A percentile compares a stretch with the other conserved stretches of the same genome.
Evolutionary conservation across 1,140 invertebrate genomes (phyloP).

Genomic region (Drosophila suzukii): DNA sequence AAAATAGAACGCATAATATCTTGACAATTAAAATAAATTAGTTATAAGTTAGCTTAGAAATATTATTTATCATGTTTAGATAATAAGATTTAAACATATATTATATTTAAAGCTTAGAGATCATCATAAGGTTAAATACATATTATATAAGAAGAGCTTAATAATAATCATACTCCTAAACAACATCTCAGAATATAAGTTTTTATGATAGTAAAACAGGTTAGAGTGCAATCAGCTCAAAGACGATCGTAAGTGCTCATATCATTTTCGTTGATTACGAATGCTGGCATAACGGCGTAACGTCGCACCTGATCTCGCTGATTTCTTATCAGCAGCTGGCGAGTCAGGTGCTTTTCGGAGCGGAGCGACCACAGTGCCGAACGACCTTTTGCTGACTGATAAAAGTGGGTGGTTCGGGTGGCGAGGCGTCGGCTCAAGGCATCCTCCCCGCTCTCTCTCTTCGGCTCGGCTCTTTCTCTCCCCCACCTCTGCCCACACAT

Average conservation of each 20-base stretch:
- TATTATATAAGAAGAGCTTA: no score
- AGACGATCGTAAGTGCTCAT: constrained; percentile 18
- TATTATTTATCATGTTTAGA: no score
- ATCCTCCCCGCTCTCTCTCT: constrained; percentile 10
- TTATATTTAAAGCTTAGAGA: no score
- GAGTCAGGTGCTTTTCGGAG: constrained; percentile 64
- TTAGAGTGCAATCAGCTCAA: constrained; percentile 5
- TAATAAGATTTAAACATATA: no score
- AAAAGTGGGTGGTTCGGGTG: constrained; percentile 70
- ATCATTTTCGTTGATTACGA: constrained; percentile 7
- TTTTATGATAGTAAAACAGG: background rate
- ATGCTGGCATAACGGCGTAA: background rate
- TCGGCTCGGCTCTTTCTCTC: constrained; percentile 3
- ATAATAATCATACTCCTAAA: no score
- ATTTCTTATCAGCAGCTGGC: constrained; percentile 29
- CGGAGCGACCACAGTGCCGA: constrained; percentile 62
- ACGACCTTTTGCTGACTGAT: constrained; percentile 80
- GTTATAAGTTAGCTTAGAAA: no score
- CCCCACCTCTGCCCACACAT: background rate
- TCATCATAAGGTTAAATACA: no score
- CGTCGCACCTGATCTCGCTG: constrained; percentile 57
- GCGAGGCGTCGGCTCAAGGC: constrained; percentile 64
- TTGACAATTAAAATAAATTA: no score
- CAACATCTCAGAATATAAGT: no score
- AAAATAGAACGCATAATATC: no score